phyloP scores from a whole-genome alignment of 64 coral and sea anemone species.

The Actinia equina region DNA sequence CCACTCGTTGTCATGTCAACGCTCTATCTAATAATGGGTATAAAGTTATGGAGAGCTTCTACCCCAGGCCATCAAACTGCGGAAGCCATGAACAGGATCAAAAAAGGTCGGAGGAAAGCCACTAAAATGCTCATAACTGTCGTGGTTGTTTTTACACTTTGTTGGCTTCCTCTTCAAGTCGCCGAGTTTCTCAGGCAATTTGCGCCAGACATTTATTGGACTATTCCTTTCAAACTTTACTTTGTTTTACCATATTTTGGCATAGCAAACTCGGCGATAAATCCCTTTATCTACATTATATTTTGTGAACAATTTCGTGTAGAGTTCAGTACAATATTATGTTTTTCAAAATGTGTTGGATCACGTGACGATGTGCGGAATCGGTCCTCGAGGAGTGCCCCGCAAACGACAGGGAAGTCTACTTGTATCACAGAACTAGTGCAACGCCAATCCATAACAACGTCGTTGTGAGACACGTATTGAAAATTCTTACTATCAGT shows the following conservation, averaged over 20 bases:
- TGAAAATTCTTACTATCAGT: too few relatives aligned
- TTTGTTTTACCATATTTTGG: conserved; percentile 47
- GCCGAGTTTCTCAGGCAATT: conserved; percentile 31
- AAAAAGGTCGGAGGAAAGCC: conserved; percentile 34
- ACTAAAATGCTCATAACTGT: conserved; percentile 49
- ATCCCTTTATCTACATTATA: conserved; percentile 46
- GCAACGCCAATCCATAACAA: neutral
- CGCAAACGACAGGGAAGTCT: neutral
- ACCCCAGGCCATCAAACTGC: conserved; percentile 30
- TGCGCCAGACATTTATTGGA: conserved; percentile 5
- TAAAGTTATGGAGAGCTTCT: conserved; percentile 30
- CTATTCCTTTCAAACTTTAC: conserved; percentile 33
- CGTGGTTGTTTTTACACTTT: conserved; percentile 44
- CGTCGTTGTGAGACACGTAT: too few relatives aligned
- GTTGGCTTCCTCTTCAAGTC: conserved; percentile 47
- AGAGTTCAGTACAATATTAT: conserved; percentile 42
- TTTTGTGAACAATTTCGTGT: conserved; percentile 48
- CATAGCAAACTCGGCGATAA: conserved; percentile 35
- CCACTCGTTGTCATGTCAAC: conserved; percentile 31
- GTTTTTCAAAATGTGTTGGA: neutral
- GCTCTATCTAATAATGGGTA: conserved; percentile 25
- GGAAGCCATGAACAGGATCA: conserved; percentile 22
- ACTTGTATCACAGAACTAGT: neutral
- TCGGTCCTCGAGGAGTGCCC: neutral
- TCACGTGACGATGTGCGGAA: neutral